These are phyloP conservation scores for Ictalurus furcatus DNA, from an alignment of 2,113 vertebrate genomes.

Conservation along the genomic window DNA sequence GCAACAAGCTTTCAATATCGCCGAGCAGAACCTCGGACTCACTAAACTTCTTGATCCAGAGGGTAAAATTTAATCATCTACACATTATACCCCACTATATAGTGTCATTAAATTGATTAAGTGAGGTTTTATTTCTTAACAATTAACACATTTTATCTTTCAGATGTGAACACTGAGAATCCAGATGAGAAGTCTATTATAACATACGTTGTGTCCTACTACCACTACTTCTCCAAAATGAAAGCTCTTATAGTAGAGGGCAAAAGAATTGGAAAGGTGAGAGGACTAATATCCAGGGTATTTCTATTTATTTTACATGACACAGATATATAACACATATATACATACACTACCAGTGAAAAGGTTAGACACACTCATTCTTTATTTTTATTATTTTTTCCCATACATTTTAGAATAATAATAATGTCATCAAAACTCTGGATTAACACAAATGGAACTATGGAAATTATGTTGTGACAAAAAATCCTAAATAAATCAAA, in stretches of 20 bases:
- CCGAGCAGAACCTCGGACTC: constrained; percentile 89
- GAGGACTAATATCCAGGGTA: neutral
- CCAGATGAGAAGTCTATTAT: constrained; percentile 97
- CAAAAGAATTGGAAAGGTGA: constrained; percentile 93
- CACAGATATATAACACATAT: neutral
- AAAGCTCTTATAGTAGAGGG: constrained; percentile 95
- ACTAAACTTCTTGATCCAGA: constrained; percentile 92
- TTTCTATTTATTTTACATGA: neutral
- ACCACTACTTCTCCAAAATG: constrained; percentile 99
- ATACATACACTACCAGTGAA: no score
- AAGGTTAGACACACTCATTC: no score
- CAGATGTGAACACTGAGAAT: constrained; percentile 94
- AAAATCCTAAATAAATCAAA: no score
- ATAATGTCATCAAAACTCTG: no score
- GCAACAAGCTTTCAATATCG: constrained; percentile 89
- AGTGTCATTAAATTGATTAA: neutral
- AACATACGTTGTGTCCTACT: constrained; percentile 94
- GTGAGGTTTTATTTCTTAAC: neutral
- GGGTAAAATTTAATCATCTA: constrained; percentile 67
- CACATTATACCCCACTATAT: neutral
- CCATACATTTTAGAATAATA: no score
- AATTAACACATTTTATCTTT: neutral
- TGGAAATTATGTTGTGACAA: no score
- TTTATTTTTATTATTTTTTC: no score
- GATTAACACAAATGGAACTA: no score